Percentiles rank a stretch among this genome's conserved stretches.
These are phyloP conservation scores for Drosophila pectinifera DNA, from an alignment of 1,140 invertebrate species.

Conservation along the genomic window DNA sequence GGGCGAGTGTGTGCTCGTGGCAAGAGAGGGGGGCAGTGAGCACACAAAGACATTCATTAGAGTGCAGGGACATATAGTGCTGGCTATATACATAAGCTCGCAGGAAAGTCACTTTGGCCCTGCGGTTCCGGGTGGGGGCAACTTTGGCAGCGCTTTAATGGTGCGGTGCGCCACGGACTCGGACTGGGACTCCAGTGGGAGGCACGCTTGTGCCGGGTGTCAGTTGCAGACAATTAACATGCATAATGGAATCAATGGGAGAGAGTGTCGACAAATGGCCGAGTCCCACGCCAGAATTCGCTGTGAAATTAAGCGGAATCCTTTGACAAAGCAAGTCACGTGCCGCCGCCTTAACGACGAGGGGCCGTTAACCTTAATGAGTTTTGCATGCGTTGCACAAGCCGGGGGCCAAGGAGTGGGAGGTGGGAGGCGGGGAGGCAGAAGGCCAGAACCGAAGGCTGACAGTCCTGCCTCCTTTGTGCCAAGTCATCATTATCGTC, in stretches of 20 bases:
- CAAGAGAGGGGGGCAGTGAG: not conserved
- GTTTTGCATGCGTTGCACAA: conserved; percentile 74
- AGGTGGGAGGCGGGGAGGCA: too few relatives aligned
- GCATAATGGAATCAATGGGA: conserved; percentile 57
- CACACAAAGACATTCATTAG: conserved; percentile 56
- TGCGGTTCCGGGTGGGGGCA: conserved; percentile 58
- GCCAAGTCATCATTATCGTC: conserved; percentile 83
- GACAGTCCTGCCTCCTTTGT: conserved; percentile 24
- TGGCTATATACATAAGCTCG: conserved; percentile 26
- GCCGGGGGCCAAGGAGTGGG: not conserved
- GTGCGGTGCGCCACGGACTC: conserved; percentile 56
- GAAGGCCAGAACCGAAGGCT: not conserved
- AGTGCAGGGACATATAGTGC: conserved; percentile 23
- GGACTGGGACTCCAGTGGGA: conserved; percentile 11
- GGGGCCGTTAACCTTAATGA: conserved; percentile 69
- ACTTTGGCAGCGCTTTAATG: conserved; percentile 73
- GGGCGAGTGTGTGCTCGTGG: not conserved
- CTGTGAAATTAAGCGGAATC: conserved; percentile 41
- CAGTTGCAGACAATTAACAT: conserved; percentile 65
- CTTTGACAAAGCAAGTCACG: conserved; percentile 66
- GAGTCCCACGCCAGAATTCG: conserved; percentile 53
- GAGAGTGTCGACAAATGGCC: conserved; percentile 41
- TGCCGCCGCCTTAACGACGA: conserved; percentile 32
- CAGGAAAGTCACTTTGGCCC: conserved; percentile 50
- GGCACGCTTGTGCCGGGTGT: not conserved